Evolutionary conservation across 2,888 invertebrate species (phyloP), one percentile per base, ranked within the genome.

Genomic region (Hermaeophaga mercurialis): DNA sequence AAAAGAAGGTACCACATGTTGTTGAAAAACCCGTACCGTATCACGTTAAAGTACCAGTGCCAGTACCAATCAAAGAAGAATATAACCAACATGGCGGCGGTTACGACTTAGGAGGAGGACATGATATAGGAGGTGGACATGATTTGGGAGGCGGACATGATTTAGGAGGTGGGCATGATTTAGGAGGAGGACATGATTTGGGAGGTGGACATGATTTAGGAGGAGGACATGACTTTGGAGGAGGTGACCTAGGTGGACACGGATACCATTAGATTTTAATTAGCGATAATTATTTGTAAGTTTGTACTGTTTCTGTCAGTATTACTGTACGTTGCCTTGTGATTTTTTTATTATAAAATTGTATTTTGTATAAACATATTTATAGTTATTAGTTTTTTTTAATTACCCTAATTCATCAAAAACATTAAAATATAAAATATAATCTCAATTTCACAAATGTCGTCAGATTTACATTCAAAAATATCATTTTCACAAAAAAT

Each of bases 31-130:
- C 84, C 53, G 82, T 89, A 48, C 88, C 87, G 24, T 86, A 88
- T 68, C 80, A 82, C 39, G 84, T 88, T 19, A 89, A 90, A 75
- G 85, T 89, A 49, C 84, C 85, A 2, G 84, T 88, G 24, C 85
- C 85, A 17, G 80, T 86, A 12, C 81, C 80, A 31, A 80, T 87
- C 19, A 65, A 57, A 68, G 70, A 56, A 72, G 69, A 61, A n/a
- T 58, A 69, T 39, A 59, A 62, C n/a, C 56, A 61, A n/a, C 66
- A 65, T 44, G 49, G 54, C 15, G 63, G 64, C 15, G 65, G 65
- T 8, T 62, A 61, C 12, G 64, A 58, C 18, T 56, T 47, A 24
- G 67, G 67, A 19, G 67, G 67, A 17, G 67, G 67, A 18, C 57
- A 64, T 19, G 67, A 66, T 41, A 59, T 62, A 9, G 63, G 65